Evolutionary conservation across 2,888 invertebrate genomes (phyloP).

Genomic region (Hirtodrosophila confusa): DNA sequence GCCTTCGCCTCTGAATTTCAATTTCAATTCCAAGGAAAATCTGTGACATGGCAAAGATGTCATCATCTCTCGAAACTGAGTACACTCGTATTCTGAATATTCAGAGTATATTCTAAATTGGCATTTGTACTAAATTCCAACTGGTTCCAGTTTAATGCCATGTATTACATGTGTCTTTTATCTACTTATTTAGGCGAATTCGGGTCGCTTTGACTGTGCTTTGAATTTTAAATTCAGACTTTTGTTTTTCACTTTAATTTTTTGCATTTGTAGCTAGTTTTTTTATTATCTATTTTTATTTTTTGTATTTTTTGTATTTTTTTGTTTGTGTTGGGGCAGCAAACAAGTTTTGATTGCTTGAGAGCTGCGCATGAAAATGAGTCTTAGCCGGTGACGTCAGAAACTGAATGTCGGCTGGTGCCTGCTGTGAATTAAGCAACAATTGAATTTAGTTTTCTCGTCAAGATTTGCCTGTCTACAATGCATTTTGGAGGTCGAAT

Average conservation of each 20-base stretch:
- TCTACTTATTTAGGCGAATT: constrained; percentile 33
- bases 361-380: constrained; percentile 50
- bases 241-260: constrained; percentile 54
- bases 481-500: constrained; percentile 62
- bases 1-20: constrained; percentile 53
- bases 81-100: constrained; percentile 6
- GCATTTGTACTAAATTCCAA: constrained; percentile 61
- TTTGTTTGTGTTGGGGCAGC: constrained; percentile 49
- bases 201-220: constrained; percentile 41
- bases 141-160: constrained; percentile 40
- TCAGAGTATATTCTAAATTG: constrained; percentile 50
- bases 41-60: constrained; percentile 61
- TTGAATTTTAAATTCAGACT: constrained; percentile 58
- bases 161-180: constrained; percentile 32
- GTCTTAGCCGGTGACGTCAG: constrained; percentile 65
- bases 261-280: constrained; percentile 10
- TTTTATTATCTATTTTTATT: constrained; percentile 29
- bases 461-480: constrained; percentile 42
- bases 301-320: constrained; percentile 23
- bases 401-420: neutral
- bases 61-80: constrained; percentile 47
- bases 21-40: constrained; percentile 73
- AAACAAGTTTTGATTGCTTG: constrained; percentile 75
- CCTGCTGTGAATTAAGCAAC: constrained; percentile 59
- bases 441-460: constrained; percentile 60